Evolutionary conservation across 2,113 vertebrate genomes (phyloP), one percentile per base, ranked within the genome.

Genomic region (Vidua chalybeata): DNA sequence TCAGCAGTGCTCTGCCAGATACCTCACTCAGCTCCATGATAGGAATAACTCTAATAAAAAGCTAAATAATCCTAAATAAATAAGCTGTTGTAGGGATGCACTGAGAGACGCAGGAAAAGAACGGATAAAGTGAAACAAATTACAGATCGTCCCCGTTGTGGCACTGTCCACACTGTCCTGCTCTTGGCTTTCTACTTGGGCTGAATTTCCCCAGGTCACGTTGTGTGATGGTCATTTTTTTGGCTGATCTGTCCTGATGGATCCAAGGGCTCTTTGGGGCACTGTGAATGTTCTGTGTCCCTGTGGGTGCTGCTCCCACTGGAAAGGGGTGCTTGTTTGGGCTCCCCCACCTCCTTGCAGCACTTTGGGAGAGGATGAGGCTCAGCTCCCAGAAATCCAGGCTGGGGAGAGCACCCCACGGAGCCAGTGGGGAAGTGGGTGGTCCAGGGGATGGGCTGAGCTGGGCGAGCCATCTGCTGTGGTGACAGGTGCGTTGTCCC

Each of bases 251-350:
- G 26, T 13, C 28, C 33, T 48, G 41, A 7, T 33, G 49, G 19
- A 20, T 20, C 31, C 56, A 33, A 21, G 62, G n/a, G 46, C 16
- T 74, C 37, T 46, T 58, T 33, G 14, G 46, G 64, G 14, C 31
- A 31, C 28, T 0, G 0, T 4, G 9, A 8, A 3, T 59, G 49
- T 28, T 41, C 43, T 6, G 26, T 59, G 56, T 24, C 49, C 68
- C n/a, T 1, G 1, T 1, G 8, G 71, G 35, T 55, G 3, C 39
- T 3, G 0, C 46, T 55, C 10, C 46, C 23, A 1, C 43, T 18
- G n/a, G 7, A 45, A 30, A 35, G 52, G 27, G 75, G 22, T 7
- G 17, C n/a, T 76, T 3, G 0, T n/a, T 54, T 68, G 67, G 18
- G 52, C 33, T 64, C 28, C n/a, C 8, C 30, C 59, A 23, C 10